Conservation (phyloP, 2,797 vertebrate species). For the Paguma larvata region DNA sequence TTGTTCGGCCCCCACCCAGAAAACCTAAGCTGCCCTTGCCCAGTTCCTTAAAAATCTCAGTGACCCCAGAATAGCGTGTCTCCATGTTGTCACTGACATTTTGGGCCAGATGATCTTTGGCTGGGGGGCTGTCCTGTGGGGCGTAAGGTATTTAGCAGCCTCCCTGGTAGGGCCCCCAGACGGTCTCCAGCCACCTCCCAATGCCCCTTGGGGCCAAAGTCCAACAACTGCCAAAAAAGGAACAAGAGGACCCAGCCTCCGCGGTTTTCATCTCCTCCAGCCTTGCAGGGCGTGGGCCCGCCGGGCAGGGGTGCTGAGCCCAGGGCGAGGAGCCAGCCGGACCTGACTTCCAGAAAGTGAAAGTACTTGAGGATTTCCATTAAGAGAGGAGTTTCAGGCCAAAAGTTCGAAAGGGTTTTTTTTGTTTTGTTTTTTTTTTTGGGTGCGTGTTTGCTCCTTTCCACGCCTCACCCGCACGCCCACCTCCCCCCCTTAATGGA, state of each 20-base stretch:
- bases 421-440: neutral
- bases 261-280: neutral
- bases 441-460: neutral
- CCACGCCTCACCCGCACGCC: neutral
- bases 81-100: neutral
- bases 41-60: neutral
- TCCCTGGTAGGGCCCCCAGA: neutral
- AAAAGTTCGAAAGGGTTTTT: neutral
- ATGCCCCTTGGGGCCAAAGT: neutral
- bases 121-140: neutral
- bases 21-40: neutral
- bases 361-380: neutral
- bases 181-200: neutral
- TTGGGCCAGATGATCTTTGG: neutral
- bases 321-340: neutral
- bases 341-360: neutral
- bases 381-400: neutral
- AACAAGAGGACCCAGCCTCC: neutral
- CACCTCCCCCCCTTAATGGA: neutral
- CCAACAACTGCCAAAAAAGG: neutral
- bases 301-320: neutral
- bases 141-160: neutral
- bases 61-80: neutral
- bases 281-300: neutral
- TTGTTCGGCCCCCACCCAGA: neutral